Percentiles rank a stretch among this genome's conserved stretches.
These are phyloP conservation scores for Carapus acus DNA, from an alignment of 2,797 vertebrate genomes.

Conservation along the genomic window DNA sequence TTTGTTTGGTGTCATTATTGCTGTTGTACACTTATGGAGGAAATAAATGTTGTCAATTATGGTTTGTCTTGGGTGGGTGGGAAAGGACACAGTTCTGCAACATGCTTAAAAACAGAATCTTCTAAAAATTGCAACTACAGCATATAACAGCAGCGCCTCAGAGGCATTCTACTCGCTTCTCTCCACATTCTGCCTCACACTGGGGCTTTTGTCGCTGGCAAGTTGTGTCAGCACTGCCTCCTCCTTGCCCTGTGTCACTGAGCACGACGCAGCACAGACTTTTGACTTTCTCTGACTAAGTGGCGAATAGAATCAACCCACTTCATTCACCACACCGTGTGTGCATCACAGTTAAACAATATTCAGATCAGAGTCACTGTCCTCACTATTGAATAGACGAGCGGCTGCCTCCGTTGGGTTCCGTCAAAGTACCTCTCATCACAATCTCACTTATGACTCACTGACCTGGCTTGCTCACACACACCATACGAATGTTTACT, in stretches of 20 bases:
- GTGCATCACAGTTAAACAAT: constrained; percentile 51
- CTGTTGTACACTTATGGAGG: no score
- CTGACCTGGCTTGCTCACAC: constrained; percentile 13
- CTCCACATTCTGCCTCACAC: background rate
- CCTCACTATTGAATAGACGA: constrained; percentile 38
- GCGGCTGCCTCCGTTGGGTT: constrained; percentile 25
- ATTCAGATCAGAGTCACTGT: constrained; percentile 37
- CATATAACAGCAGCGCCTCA: constrained; percentile 24
- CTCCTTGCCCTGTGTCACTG: constrained; percentile 25
- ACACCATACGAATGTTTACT: constrained; percentile 29
- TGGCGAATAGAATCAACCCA: no score
- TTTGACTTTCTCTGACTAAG: constrained; percentile 41
- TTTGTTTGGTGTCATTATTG: no score
- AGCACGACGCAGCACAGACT: constrained; percentile 33
- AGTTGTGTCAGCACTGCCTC: constrained; percentile 11
- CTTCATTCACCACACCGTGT: constrained; percentile 41
- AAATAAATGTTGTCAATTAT: no score
- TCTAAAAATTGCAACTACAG: constrained; percentile 12
- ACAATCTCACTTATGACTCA: constrained; percentile 39
- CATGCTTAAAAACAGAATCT: constrained; percentile 1
- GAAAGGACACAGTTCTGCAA: no score
- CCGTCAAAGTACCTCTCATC: constrained; percentile 33
- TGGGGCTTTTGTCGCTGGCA: constrained; percentile 29
- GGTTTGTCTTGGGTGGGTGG: no score
- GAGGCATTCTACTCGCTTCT: background rate